These are phyloP conservation scores for Manacus vitellinus DNA, from an alignment of 2,113 vertebrate genomes.

Conservation along the genomic window DNA sequence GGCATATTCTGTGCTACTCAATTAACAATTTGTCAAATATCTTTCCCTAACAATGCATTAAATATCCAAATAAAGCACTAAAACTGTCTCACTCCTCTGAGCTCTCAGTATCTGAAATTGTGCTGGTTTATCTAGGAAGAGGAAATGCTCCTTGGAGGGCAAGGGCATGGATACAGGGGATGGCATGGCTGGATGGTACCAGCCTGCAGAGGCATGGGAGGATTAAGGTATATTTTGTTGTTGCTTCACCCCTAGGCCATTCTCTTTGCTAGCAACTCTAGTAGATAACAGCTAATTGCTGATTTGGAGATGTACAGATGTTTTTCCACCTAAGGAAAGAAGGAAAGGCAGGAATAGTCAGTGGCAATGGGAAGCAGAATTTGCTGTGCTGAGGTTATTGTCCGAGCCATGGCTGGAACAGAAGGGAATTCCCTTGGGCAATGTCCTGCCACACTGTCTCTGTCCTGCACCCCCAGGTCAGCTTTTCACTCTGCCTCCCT, in stretches of 20 bases:
- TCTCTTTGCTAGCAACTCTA: not conserved
- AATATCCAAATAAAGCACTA: not conserved
- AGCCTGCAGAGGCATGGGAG: not conserved
- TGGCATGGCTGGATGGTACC: not conserved
- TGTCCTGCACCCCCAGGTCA: not conserved
- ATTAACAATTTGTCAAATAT: not conserved
- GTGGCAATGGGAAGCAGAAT: not conserved
- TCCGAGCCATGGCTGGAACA: not conserved
- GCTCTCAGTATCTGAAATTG: not conserved
- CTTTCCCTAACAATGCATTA: not conserved
- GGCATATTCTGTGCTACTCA: too few species aligned
- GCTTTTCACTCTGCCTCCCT: not conserved
- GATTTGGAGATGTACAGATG: not conserved
- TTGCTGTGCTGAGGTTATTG: not conserved
- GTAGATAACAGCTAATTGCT: not conserved
- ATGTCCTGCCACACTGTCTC: accelerated
- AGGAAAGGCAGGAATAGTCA: not conserved
- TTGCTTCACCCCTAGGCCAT: not conserved
- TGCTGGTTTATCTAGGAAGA: not conserved
- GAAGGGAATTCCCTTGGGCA: not conserved
- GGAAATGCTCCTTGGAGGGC: not conserved
- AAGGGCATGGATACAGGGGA: not conserved
- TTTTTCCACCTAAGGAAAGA: not conserved
- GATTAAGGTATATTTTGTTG: not conserved
- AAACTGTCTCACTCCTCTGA: accelerated